These are phyloP conservation scores for Oreonectes daqikongensis DNA, from an alignment of 2,797 vertebrate species.

Conservation along the genomic window DNA sequence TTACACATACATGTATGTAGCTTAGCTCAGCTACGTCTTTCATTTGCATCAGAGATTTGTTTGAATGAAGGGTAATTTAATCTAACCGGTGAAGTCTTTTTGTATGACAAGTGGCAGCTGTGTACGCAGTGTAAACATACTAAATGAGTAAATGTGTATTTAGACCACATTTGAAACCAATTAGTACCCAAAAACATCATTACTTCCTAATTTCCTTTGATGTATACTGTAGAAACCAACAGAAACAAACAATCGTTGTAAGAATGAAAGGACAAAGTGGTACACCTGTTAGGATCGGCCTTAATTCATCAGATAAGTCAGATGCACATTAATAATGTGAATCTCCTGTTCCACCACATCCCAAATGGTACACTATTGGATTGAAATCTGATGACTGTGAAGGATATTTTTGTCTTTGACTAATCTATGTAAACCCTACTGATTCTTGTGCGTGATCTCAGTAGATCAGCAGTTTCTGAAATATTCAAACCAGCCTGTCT, in stretches of 20 bases:
- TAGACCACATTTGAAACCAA: constrained; percentile 50
- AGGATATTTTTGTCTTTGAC: not conserved
- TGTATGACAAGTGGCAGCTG: constrained; percentile 44
- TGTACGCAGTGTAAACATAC: constrained; percentile 16
- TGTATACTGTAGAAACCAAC: not conserved
- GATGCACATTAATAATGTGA: not conserved
- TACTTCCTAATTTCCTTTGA: constrained; percentile 13
- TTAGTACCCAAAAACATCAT: constrained; percentile 26
- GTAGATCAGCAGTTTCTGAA: not conserved
- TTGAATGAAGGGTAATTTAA: constrained; percentile 46
- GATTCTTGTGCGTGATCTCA: not conserved
- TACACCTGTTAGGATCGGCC: too few relatives aligned
- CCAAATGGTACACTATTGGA: not conserved
- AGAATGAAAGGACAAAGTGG: constrained; percentile 10
- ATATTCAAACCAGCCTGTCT: not conserved
- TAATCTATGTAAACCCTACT: not conserved
- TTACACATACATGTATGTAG: too few relatives aligned
- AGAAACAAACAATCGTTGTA: constrained; percentile 10
- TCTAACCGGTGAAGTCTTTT: constrained; percentile 41
- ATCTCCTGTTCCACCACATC: not conserved
- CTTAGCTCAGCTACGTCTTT: too few relatives aligned
- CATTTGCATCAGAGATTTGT: constrained; percentile 27
- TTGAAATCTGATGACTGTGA: not conserved
- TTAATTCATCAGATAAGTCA: not conserved
- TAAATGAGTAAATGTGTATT: constrained; percentile 42